These are phyloP conservation scores for Ariolimax columbianus DNA, from an alignment of 2,888 invertebrate species.

Conservation along the genomic window DNA sequence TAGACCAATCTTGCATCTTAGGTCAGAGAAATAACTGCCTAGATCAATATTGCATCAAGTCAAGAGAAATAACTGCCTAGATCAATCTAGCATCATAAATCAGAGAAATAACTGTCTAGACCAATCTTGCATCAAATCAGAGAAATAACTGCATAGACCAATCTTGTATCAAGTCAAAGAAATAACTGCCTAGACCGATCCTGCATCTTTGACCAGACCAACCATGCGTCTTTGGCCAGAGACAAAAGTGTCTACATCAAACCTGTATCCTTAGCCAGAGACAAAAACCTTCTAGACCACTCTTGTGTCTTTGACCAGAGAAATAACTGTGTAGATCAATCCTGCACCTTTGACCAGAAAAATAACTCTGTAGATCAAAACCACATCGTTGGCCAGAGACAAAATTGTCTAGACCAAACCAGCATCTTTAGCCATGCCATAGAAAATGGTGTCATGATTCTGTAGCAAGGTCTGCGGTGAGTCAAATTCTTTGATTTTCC, in stretches of 20 bases:
- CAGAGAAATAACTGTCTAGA: not conserved
- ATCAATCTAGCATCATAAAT: not conserved
- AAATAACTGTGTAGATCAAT: no score
- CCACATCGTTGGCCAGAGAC: no score
- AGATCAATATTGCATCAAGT: no score
- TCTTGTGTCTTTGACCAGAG: no score
- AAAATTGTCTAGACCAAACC: constrained; percentile 62
- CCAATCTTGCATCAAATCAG: no score
- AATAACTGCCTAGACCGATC: no score
- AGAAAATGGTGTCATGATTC: constrained; percentile 68
- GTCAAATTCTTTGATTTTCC: constrained; percentile 72
- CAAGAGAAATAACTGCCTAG: no score
- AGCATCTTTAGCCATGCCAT: constrained; percentile 75
- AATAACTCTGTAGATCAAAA: not conserved
- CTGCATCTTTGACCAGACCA: no score
- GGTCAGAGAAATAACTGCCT: not conserved
- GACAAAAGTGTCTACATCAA: no score
- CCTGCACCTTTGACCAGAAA: not conserved
- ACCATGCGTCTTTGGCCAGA: no score
- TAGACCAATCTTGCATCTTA: not conserved
- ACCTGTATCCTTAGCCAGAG: not conserved
- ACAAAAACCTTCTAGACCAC: not conserved
- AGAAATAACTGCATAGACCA: no score
- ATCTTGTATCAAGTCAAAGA: no score
- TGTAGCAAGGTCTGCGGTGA: constrained; percentile 67